Conservation (phyloP, 30 jellyfish, hydroid and myxozoan species). For the Turritopsis dohrnii region DNA sequence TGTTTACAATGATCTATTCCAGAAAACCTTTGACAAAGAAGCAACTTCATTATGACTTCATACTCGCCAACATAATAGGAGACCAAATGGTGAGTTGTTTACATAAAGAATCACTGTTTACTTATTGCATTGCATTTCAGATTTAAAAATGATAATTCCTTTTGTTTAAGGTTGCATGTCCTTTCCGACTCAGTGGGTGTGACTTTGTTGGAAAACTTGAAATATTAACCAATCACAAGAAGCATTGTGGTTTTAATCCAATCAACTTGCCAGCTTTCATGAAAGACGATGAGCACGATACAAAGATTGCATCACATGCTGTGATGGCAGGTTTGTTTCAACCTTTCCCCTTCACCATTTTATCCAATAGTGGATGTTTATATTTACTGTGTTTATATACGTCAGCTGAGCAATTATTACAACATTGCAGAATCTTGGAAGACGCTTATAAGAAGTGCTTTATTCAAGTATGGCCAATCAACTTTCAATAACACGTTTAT, state of each 20-base stretch:
- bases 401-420: too few species aligned
- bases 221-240: conserved; percentile 24
- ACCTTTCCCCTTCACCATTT: too few species aligned
- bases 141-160: not conserved
- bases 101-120: not conserved
- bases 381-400: too few species aligned
- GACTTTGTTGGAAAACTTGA: conserved; percentile 34
- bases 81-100: conserved; percentile 42
- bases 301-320: not conserved
- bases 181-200: conserved; percentile 40
- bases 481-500: not conserved
- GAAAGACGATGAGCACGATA: conserved; percentile 15
- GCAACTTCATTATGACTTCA: conserved; percentile 42
- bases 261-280: conserved; percentile 32
- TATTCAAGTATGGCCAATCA: too few species aligned
- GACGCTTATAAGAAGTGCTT: too few species aligned
- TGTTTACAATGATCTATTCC: too few species aligned
- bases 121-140: not conserved
- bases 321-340: not conserved
- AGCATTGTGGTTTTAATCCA: conserved; percentile 35
- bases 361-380: too few species aligned
- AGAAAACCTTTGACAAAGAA: conserved; percentile 32
- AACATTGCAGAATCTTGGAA: too few species aligned
- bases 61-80: conserved; percentile 48
- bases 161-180: conserved; percentile 51